phyloP scores from a whole-genome alignment of 2,113 vertebrate genomes.

The Sardina pilchardus region DNA sequence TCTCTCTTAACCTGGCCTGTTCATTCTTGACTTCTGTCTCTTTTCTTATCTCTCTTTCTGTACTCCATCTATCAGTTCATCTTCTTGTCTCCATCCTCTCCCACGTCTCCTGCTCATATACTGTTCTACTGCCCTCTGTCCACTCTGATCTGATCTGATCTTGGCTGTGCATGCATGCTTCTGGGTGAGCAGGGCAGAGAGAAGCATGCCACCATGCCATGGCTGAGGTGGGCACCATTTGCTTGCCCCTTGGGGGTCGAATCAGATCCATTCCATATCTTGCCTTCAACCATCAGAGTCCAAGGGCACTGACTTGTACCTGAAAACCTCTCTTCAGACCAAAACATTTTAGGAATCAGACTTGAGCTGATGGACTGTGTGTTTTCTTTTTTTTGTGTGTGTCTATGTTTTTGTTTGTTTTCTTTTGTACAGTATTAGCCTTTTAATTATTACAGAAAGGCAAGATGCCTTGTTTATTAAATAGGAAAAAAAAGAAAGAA shows the following conservation, averaged over 20 bases:
- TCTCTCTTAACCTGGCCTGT: constrained; percentile 44
- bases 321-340: constrained; percentile 19
- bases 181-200: constrained; percentile 13
- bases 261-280: constrained; percentile 10
- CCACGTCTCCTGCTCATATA: constrained; percentile 14
- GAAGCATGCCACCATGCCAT: constrained; percentile 24
- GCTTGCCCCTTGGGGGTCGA: neutral
- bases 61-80: constrained; percentile 22
- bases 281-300: constrained; percentile 10
- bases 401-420: neutral
- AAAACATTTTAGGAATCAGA: constrained; percentile 16
- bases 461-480: neutral
- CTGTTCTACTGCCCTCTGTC: neutral
- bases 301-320: constrained; percentile 24
- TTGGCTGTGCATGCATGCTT: constrained; percentile 31
- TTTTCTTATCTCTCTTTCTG: constrained; percentile 48
- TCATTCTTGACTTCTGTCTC: constrained; percentile 19
- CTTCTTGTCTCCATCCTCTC: neutral
- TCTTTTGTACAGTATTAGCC: constrained; percentile 13
- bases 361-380: neutral
- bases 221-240: constrained; percentile 21
- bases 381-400: neutral
- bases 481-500: neutral
- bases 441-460: neutral
- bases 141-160: neutral